Base-by-base conservation (phyloP, 92 coral and sea anemone genomes). In the Bergia puertoricense region DNA sequence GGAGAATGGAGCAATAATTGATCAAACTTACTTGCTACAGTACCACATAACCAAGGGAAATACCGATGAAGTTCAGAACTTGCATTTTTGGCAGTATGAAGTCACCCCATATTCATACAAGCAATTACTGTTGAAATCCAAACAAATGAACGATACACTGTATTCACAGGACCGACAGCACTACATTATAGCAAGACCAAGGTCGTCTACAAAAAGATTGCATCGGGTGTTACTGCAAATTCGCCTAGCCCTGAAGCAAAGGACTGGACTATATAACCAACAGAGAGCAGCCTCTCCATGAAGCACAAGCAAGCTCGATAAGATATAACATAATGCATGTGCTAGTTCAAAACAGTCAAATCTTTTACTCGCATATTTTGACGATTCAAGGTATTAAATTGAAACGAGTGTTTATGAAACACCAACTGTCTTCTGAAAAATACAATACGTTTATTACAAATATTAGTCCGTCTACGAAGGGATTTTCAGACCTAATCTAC, bases 91-190 rank as follows among this genome's bases (percentile, higher is more conserved):
- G 4, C 5, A 51, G 7, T 93, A n/a, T 71, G 92, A 88, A 56
- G 93, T 91, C 13, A 93, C 93, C 4, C 90, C 92, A 4, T 91
- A 75, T 37, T 73, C 91, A 0, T 88, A 88, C 78, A 92, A 86
- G 76, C 86, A 92, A 37, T 69, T 90, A 5, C 38, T 88, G 2
- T 40, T 91, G 85, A 88, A 81, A 54, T 88, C 83, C 0, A 91
- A 88, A 57, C 45, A 89, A 76, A 93, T 93, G 5, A 51, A 54
- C 8, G 76, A 37, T 3, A 4, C 89, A 0, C 95, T 0, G 90
- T 71, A 7, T 93, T 93, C 75, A 8, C 86, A 2, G 91, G 91
- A 15, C 92, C 94, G n/a, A 91, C 92, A 1, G 93, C 90, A 0
- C n/a, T 90, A 5, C 92, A 93, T 86, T 57, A 91, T 74, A 86